Base-by-base conservation (phyloP, 2,113 vertebrate species). In the Tragelaphus scriptus region DNA sequence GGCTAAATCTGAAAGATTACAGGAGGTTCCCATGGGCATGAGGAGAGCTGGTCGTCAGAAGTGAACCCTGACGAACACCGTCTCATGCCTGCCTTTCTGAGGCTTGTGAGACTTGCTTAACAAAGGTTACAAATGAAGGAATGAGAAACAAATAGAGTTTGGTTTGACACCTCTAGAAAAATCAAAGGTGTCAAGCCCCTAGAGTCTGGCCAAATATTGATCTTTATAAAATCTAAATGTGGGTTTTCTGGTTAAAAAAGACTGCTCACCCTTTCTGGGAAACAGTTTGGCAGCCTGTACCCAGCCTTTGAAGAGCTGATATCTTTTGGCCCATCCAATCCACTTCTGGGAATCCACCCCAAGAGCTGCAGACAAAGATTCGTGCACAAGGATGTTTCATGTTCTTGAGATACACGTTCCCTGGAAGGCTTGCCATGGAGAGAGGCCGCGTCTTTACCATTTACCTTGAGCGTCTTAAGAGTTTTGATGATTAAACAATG, bases 261-360 rank as follows among this genome's bases (percentile, higher is more conserved):
- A 79, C n/a, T 32, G 16, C 61, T 96, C 10, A 21, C 32, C 56
- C 61, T 95, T 97, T 90, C 94, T 95, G 87, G 93, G 95, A 92
- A 96, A 88, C 61, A 71, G 9, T 85, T 92, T 94, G 95, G 92
- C 92, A 92, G 90, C 51, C 71, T 95, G 10, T 51, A 7, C 65
- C 25, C 85, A 71, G 80, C 86, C 90, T 97, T 89, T 95, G 90
- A 89, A 85, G 91, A 96, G 94, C 93, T 91, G 88, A 32, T 58
- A 58, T 53, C 90, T 56, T 32, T 79, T 85, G 44, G 85, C 79
- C 53, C 91, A 49, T 81, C 65, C 36, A 77, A 91, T 97, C 58
- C 19, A 4, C 85, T 92, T 94, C 53, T 58, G 97, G 95, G 89
- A 96, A 86, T 68, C 88, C 30, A 55, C 90, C 77, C 53, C 2